phyloP scores from a whole-genome alignment of 2,888 invertebrate species.

The Troides oblongomaculatus region DNA sequence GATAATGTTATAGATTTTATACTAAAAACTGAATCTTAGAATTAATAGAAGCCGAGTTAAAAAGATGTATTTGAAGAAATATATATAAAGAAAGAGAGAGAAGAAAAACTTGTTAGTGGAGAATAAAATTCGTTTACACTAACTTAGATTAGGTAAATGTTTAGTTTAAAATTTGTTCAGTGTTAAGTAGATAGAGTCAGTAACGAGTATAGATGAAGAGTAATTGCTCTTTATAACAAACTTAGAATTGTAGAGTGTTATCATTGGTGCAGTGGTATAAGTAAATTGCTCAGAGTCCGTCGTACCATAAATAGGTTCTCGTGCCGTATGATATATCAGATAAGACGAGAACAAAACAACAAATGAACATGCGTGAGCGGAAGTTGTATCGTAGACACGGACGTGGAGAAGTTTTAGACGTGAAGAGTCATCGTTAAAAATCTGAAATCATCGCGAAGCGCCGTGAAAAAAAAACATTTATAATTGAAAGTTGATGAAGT shows the following conservation, averaged over 20 bases:
- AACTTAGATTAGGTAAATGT: slow-evolving; percentile 25
- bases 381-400: slow-evolving; percentile 33
- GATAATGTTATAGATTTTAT: slow-evolving; percentile 6
- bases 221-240: not conserved
- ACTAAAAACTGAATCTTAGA: slow-evolving; percentile 5
- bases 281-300: slow-evolving; percentile 56
- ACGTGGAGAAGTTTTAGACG: slow-evolving; percentile 33
- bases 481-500: not conserved
- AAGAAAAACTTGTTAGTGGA: slow-evolving; percentile 21
- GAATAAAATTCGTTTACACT: slow-evolving; percentile 20
- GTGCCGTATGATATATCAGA: slow-evolving; percentile 55
- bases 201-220: slow-evolving; percentile 10
- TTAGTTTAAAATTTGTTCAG: slow-evolving; percentile 25
- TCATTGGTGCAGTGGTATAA: slow-evolving; percentile 25
- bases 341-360: slow-evolving; percentile 61
- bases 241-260: slow-evolving; percentile 30
- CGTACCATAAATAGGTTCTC: slow-evolving; percentile 48
- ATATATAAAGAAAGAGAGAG: slow-evolving; percentile 9
- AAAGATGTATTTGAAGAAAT: slow-evolving; percentile 13
- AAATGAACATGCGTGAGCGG: slow-evolving; percentile 72
- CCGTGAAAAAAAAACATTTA: slow-evolving; percentile 6
- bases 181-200: slow-evolving; percentile 19
- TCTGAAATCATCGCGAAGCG: slow-evolving; percentile 11
- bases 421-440: slow-evolving; percentile 11
- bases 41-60: slow-evolving; percentile 18